These are phyloP conservation scores for Dinocampus coccinellae DNA, from an alignment of 2,888 invertebrate species.

Conservation along the genomic window DNA sequence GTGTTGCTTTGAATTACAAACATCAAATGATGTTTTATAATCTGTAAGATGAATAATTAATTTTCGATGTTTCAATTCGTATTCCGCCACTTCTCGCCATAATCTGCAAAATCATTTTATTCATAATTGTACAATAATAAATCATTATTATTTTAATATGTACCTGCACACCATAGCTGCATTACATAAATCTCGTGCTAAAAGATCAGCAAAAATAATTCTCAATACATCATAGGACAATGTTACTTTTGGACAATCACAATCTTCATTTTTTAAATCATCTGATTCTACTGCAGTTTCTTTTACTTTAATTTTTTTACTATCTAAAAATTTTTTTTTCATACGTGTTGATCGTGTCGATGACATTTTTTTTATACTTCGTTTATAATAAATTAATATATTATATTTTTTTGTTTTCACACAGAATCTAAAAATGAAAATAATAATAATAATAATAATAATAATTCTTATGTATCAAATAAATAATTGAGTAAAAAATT, in stretches of 20 bases:
- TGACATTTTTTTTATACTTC: too few species aligned
- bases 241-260: background rate
- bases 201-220: conserved; percentile 59
- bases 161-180: conserved; percentile 61
- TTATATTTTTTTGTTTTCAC: background rate
- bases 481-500: too few species aligned
- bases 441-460: too few species aligned
- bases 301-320: background rate
- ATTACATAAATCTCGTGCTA: conserved; percentile 52
- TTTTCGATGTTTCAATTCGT: conserved; percentile 46
- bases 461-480: too few species aligned
- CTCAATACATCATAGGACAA: conserved; percentile 62
- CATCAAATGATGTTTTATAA: conserved; percentile 17
- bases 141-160: background rate
- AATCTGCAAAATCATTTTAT: conserved; percentile 43
- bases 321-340: background rate
- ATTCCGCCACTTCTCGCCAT: conserved; percentile 54
- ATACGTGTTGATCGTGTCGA: background rate
- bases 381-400: background rate
- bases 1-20: conserved; percentile 13
- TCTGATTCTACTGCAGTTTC: background rate
- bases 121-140: background rate
- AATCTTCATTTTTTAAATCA: background rate
- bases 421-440: background rate
- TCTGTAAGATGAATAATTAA: conserved; percentile 36